These are phyloP conservation scores for Pyrocoelia pectoralis DNA, from an alignment of 2,888 invertebrate genomes.

Conservation along the genomic window DNA sequence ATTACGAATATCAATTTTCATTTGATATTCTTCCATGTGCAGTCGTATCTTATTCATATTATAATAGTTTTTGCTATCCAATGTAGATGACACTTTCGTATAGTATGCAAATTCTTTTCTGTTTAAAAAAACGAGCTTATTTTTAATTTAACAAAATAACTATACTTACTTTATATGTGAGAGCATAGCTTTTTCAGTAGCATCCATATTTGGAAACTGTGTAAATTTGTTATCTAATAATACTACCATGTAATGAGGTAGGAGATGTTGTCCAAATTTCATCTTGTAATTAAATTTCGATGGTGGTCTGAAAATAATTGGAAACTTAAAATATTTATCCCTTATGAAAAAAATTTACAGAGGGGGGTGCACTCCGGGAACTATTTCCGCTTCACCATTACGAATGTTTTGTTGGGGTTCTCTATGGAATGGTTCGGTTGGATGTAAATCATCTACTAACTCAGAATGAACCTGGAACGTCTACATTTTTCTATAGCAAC, in stretches of 20 bases:
- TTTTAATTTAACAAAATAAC: neutral
- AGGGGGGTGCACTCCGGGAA: constrained; percentile 9
- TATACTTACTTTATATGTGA: constrained; percentile 20
- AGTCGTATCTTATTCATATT: constrained; percentile 45
- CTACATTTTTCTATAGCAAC: no score
- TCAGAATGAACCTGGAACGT: constrained; percentile 39
- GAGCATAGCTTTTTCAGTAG: neutral
- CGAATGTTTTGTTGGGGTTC: constrained; percentile 9
- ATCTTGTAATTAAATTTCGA: neutral
- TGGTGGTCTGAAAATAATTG: neutral
- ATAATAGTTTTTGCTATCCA: constrained; percentile 44
- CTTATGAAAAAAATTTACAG: neutral
- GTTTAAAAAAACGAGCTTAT: constrained; percentile 12
- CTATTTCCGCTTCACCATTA: constrained; percentile 29
- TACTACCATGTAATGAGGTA: neutral
- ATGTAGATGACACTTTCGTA: constrained; percentile 23
- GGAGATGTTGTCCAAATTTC: neutral
- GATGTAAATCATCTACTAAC: constrained; percentile 38
- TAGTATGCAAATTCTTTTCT: constrained; percentile 28
- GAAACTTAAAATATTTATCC: neutral
- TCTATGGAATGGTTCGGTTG: constrained; percentile 33
- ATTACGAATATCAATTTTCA: constrained; percentile 46
- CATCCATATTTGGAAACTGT: neutral
- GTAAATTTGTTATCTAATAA: neutral
- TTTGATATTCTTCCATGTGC: constrained; percentile 53